Evolutionary conservation across 2,113 vertebrate species (phyloP), one percentile per base, ranked within the genome.

Genomic region (Bujurquina vittata): DNA sequence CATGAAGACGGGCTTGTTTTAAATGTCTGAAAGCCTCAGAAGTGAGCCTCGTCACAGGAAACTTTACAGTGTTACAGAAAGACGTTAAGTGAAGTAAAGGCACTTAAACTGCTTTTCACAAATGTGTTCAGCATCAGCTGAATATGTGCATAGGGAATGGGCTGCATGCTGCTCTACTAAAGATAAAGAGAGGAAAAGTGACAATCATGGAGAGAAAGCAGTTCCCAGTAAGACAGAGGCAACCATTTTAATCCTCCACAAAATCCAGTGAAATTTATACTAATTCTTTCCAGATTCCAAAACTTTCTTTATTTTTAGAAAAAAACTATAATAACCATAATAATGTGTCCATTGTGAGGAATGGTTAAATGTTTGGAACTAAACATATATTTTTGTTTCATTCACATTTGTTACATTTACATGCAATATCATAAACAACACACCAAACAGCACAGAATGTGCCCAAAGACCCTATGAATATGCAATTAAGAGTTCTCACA

Each of bases 1-100:
- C 79, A 77, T 10, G 73, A 75, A 88, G 74, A 88, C 69, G 58
- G 77, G 84, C 79, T 87, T 78, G 76, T 88, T 91, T 89, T 75
- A 87, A 92, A 88, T 79, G 73, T 83, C 78, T 83, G 11, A 23
- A 55, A 55, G 63, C 23, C 35, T 18, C 31, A 40, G 79, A 76
- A 78, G 65, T 17, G 22, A 79, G 56, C 55, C 46, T 56, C 29
- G 29, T 23, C n/a, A 62, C 63, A 15, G 55, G 3, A 60, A 5
- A 37, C 43, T 75, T 73, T 73, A 58, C 74, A 56, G 33, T n/a
- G 56, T 60, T 40, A 20, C 9, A 63, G 3, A 37, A 73, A 81
- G 55, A 73, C 3, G 1, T 49, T 26, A 74, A 17, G 69, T 46
- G 7, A 72, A n/a, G 35, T 26, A 49, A 60, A 56, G 58, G 10